phyloP scores from a whole-genome alignment of 2,113 vertebrate species.

The Glaucidium brasilianum region DNA sequence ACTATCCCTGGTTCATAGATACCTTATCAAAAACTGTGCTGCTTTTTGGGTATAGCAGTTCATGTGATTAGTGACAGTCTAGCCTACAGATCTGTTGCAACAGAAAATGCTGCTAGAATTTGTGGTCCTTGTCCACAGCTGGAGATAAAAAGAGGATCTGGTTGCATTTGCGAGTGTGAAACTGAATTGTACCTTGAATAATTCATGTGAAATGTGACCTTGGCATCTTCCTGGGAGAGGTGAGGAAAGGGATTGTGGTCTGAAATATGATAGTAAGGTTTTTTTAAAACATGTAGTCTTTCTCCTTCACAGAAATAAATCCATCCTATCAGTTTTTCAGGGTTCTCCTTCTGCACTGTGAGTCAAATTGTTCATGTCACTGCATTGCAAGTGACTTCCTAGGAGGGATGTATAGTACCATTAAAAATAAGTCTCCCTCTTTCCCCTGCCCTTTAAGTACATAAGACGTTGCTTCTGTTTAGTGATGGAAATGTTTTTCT shows the following conservation, averaged over 20 bases:
- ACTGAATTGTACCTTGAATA: conserved; percentile 28
- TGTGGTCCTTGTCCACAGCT: neutral
- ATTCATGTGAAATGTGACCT: conserved; percentile 33
- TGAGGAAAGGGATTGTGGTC: neutral
- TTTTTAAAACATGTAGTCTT: neutral
- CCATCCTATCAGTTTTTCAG: neutral
- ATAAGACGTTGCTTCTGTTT: neutral
- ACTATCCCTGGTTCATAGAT: neutral
- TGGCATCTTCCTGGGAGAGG: neutral
- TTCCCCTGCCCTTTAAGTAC: neutral
- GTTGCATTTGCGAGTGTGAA: neutral
- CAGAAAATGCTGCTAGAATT: neutral
- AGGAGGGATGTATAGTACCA: neutral
- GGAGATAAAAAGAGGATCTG: neutral
- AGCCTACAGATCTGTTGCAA: neutral
- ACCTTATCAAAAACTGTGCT: neutral
- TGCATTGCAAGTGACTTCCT: neutral
- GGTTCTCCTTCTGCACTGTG: neutral
- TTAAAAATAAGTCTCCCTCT: neutral
- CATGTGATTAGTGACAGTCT: neutral
- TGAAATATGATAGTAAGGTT: neutral
- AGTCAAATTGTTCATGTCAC: neutral
- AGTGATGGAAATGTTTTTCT: neutral
- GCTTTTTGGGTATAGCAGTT: neutral
- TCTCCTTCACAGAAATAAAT: neutral